A percentile compares a stretch with the other conserved stretches of the same genome.
Conservation (phyloP, 2,888 invertebrate genomes). For the Ptychoptera albimana region DNA sequence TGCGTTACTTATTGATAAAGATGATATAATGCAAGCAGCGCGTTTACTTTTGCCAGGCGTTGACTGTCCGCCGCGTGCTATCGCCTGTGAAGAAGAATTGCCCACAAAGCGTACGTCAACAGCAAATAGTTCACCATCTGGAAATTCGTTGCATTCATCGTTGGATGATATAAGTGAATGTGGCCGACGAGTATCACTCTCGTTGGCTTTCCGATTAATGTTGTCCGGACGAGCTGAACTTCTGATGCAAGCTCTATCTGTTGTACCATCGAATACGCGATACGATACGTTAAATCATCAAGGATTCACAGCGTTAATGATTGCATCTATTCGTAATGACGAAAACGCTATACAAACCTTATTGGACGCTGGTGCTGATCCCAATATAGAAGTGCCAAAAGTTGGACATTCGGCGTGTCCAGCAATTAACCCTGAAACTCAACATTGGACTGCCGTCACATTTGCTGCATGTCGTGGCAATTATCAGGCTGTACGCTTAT, state of each 20-base stretch:
- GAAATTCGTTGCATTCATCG: constrained; percentile 8
- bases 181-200: constrained; percentile 46
- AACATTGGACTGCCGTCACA: constrained; percentile 78
- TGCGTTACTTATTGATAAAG: constrained; percentile 61
- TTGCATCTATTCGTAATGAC: constrained; percentile 65
- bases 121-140: constrained; percentile 14
- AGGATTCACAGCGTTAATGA: constrained; percentile 71
- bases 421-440: constrained; percentile 48
- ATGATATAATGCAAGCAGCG: constrained; percentile 80
- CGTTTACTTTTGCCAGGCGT: constrained; percentile 71
- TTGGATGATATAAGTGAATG: constrained; percentile 28
- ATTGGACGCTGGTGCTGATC: constrained; percentile 66
- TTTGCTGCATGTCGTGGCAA: constrained; percentile 51
- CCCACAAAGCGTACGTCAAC: constrained; percentile 23
- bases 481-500: constrained; percentile 43
- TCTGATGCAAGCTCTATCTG: constrained; percentile 55
- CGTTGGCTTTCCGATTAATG: constrained; percentile 66
- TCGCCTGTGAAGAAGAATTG: constrained; percentile 40
- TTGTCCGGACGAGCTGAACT: constrained; percentile 66
- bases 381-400: constrained; percentile 61
- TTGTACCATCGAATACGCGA: constrained; percentile 52
- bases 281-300: constrained; percentile 63
- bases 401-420: constrained; percentile 28
- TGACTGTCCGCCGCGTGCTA: constrained; percentile 69
- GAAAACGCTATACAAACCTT: constrained; percentile 57